Evolutionary conservation across 2,113 vertebrate species (phyloP).

Genomic region (Zosterops lateralis): DNA sequence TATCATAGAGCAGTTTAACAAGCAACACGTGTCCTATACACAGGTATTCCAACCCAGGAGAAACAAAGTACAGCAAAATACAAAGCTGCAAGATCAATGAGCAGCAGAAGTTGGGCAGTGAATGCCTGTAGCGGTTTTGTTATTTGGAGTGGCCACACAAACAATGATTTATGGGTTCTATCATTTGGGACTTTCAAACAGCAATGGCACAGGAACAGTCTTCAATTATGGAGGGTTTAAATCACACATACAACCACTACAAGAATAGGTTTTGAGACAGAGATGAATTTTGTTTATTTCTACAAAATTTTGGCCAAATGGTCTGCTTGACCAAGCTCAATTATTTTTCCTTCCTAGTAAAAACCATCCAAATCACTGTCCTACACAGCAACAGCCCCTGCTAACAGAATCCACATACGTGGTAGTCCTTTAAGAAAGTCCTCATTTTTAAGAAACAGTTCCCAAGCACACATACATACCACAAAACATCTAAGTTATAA

Average conservation of each 20-base stretch:
- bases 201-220: not conserved
- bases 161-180: not conserved
- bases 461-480: accelerated
- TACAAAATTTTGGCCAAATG: not conserved
- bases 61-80: not conserved
- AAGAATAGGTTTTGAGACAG: not conserved
- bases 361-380: not conserved
- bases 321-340: not conserved
- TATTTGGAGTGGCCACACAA: not conserved
- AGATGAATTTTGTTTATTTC: not conserved
- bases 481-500: not conserved
- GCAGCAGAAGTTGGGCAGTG: not conserved
- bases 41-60: not conserved
- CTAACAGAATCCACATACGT: not conserved
- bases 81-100: not conserved
- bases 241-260: not conserved
- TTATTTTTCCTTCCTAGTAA: not conserved
- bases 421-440: not conserved
- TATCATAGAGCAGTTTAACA: not conserved
- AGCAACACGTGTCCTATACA: not conserved
- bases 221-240: not conserved
- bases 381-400: not conserved
- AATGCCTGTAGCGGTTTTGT: not conserved
- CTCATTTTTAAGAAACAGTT: not conserved
- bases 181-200: not conserved